These are phyloP conservation scores for Pyrrhia umbra DNA, from an alignment of 2,888 invertebrate genomes.

Conservation along the genomic window DNA sequence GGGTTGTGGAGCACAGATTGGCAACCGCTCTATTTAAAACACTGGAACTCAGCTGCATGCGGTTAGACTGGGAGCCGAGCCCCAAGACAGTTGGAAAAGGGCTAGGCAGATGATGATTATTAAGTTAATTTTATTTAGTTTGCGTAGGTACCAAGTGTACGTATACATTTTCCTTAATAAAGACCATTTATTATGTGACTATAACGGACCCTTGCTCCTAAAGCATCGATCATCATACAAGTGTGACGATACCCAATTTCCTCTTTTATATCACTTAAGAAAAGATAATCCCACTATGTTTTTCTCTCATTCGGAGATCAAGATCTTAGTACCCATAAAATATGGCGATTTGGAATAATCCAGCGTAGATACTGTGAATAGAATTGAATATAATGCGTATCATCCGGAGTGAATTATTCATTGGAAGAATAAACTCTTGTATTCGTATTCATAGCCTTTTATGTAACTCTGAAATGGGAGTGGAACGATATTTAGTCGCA, in stretches of 20 bases:
- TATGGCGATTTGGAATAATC: slow-evolving; percentile 47
- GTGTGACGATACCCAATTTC: slow-evolving; percentile 34
- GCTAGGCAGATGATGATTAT: too few relatives aligned
- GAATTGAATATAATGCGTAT: slow-evolving; percentile 58
- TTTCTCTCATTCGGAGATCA: slow-evolving; percentile 49
- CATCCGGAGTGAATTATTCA: slow-evolving; percentile 59
- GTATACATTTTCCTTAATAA: too few relatives aligned
- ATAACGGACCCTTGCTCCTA: neutral
- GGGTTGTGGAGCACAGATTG: too few relatives aligned
- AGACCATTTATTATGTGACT: too few relatives aligned
- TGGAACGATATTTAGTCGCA: slow-evolving; percentile 8
- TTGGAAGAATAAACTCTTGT: slow-evolving; percentile 46
- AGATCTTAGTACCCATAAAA: slow-evolving; percentile 52
- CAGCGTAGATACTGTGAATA: slow-evolving; percentile 42
- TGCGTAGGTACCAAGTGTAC: too few relatives aligned
- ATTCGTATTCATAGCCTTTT: slow-evolving; percentile 57
- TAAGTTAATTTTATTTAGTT: too few relatives aligned
- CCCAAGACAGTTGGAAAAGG: too few relatives aligned
- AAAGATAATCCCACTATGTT: slow-evolving; percentile 44
- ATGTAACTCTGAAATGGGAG: slow-evolving; percentile 45
- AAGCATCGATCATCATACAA: slow-evolving; percentile 33
- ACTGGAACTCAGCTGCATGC: too few relatives aligned
- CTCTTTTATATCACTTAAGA: slow-evolving; percentile 42
- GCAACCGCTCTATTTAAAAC: too few relatives aligned
- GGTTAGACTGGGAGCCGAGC: too few relatives aligned